A percentile compares a stretch with the other conserved stretches of the same genome.
These are phyloP conservation scores for Drosophila leonis DNA, from an alignment of 2,888 invertebrate species.

Conservation along the genomic window DNA sequence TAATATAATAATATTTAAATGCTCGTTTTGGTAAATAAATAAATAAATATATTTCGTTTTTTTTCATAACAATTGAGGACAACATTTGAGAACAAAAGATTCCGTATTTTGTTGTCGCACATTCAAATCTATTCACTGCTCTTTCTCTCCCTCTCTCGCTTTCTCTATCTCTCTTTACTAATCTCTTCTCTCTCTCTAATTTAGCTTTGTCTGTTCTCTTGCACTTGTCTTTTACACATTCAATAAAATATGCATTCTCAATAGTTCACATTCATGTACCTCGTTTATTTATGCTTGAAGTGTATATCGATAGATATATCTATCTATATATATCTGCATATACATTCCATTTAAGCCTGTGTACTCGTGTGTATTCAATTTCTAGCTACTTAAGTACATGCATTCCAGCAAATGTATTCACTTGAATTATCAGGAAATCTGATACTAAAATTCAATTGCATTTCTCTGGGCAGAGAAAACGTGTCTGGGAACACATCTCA, in stretches of 20 bases:
- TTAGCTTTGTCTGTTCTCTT: conserved; percentile 1
- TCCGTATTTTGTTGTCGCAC: conserved; percentile 71
- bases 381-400: conserved; percentile 45
- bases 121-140: conserved; percentile 31
- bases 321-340: not conserved
- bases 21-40: conserved; percentile 72
- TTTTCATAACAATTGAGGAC: conserved; percentile 71
- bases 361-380: conserved; percentile 35
- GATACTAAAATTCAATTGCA: not conserved
- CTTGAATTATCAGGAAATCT: conserved; percentile 15
- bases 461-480: conserved; percentile 10
- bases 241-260: conserved; percentile 74
- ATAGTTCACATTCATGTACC: conserved; percentile 61
- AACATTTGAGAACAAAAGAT: conserved; percentile 78
- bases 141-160: conserved; percentile 5
- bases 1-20: conserved; percentile 56
- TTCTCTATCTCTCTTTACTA: not conserved
- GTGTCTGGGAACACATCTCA: conserved; percentile 19
- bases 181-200: not conserved
- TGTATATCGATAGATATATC: conserved; percentile 11
- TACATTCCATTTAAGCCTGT: conserved; percentile 17
- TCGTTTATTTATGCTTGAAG: conserved; percentile 28
- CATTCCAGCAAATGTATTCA: conserved; percentile 20
- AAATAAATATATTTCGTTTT: conserved; percentile 62
- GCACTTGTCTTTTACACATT: conserved; percentile 61